A percentile compares a stretch with the other conserved stretches of the same genome.
These are phyloP conservation scores for Ophioninae sp. DNA, from an alignment of 2,888 invertebrate species.

Conservation along the genomic window DNA sequence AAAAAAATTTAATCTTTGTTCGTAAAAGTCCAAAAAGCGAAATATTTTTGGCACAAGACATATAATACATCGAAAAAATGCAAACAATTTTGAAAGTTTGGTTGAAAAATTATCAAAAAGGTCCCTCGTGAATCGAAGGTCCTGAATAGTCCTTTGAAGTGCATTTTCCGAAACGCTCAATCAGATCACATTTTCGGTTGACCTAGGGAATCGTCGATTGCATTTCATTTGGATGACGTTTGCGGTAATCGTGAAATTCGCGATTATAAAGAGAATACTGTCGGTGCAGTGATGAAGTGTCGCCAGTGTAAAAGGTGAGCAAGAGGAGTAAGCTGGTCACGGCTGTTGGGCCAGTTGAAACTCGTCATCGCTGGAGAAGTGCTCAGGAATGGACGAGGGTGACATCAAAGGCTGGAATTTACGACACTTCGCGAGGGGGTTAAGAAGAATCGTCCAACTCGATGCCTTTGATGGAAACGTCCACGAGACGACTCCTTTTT, in stretches of 20 bases:
- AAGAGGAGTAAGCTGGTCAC: constrained; percentile 10
- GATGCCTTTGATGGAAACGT: constrained; percentile 39
- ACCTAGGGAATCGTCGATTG: constrained; percentile 17
- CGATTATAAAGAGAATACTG: constrained; percentile 57
- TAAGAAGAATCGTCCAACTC: constrained; percentile 45
- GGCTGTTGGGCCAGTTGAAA: constrained; percentile 31
- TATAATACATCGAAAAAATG: neutral
- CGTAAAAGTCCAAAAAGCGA: no score
- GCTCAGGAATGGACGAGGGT: constrained; percentile 46
- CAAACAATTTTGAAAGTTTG: neutral
- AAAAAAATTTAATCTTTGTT: no score
- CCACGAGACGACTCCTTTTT: constrained; percentile 68
- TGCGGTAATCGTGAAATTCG: constrained; percentile 43
- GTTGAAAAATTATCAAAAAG: neutral
- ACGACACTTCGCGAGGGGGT: constrained; percentile 54
- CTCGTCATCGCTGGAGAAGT: constrained; percentile 41
- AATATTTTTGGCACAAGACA: neutral
- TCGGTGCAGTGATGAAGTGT: constrained; percentile 21
- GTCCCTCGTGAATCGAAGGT: neutral
- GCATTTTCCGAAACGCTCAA: neutral
- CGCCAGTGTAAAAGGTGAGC: constrained; percentile 20
- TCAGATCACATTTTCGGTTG: neutral
- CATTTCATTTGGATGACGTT: constrained; percentile 30
- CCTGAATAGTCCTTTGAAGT: neutral
- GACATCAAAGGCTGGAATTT: constrained; percentile 57